phyloP scores from a whole-genome alignment of 1,140 invertebrate genomes.

The Archivesica marissinica region DNA sequence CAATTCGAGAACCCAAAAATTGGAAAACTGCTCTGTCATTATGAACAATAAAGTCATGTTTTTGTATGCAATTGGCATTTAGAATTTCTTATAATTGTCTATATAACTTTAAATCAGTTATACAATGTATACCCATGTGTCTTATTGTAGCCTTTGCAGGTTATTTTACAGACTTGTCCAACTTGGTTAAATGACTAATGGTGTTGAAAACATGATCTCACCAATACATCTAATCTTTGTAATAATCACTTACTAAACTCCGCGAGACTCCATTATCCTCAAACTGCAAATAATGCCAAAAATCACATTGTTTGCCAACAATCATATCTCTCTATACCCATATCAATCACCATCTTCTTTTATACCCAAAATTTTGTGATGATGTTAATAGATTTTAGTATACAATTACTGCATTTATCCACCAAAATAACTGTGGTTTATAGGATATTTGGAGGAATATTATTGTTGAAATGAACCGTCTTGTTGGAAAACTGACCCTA shows the following conservation, averaged over 20 bases:
- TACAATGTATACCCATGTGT: neutral
- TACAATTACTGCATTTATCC: conserved; percentile 8
- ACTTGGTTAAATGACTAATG: conserved; percentile 28
- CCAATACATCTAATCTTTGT: conserved; percentile 3
- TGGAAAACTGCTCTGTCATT: no score
- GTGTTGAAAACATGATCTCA: conserved; percentile 13
- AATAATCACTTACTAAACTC: conserved; percentile 33
- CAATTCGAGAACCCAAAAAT: no score
- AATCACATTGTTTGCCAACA: conserved; percentile 10
- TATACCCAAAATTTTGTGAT: conserved; percentile 29
- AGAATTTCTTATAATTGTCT: neutral
- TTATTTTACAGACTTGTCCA: neutral
- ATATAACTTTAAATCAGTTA: neutral
- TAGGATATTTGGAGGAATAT: neutral
- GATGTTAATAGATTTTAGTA: conserved; percentile 40
- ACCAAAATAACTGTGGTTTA: conserved; percentile 36
- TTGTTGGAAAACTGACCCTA: conserved; percentile 3
- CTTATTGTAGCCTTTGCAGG: neutral
- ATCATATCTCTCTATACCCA: conserved; percentile 3
- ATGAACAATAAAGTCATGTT: no score
- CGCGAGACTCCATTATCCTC: neutral
- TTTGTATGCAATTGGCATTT: no score
- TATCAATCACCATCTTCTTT: conserved; percentile 45
- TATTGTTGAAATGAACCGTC: neutral
- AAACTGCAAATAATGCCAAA: conserved; percentile 11